phyloP scores from a whole-genome alignment of 2,797 vertebrate genomes.

The Notamacropus eugenii region DNA sequence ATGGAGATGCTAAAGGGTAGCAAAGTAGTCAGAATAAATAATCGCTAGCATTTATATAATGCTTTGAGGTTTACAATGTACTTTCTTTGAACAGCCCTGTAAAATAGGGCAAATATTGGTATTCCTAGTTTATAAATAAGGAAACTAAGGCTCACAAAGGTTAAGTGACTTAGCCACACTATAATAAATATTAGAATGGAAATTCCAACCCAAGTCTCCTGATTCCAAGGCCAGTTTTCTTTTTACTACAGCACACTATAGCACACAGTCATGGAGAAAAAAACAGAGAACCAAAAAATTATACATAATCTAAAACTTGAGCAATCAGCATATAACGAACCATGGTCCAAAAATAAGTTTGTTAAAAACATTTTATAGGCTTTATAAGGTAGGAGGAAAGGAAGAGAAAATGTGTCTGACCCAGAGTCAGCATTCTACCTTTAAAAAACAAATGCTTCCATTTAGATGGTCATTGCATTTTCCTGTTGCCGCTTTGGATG shows the following conservation, averaged over 20 bases:
- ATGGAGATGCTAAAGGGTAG: neutral
- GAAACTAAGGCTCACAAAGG: neutral
- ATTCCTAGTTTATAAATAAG: neutral
- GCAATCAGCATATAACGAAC: neutral
- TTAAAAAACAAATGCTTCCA: slow-evolving; percentile 26
- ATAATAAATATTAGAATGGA: neutral
- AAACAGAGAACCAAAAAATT: slow-evolving; percentile 26
- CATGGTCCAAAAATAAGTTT: neutral
- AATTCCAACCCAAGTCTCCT: neutral
- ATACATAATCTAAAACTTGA: slow-evolving; percentile 13
- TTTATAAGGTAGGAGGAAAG: slow-evolving; percentile 47
- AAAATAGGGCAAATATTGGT: neutral
- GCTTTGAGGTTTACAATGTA: neutral
- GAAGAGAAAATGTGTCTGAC: slow-evolving; percentile 46
- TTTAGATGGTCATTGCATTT: slow-evolving; percentile 34
- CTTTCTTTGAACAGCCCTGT: neutral
- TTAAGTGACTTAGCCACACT: neutral
- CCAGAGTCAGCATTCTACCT: slow-evolving; percentile 17
- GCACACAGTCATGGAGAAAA: neutral
- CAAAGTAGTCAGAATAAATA: slow-evolving; percentile 23
- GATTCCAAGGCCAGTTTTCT: neutral
- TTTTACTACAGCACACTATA: neutral
- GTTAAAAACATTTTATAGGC: slow-evolving; percentile 12
- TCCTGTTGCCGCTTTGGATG: neutral
- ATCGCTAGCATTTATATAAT: neutral